Base-by-base conservation (phyloP, 1,140 invertebrate species). In the Leptonema lineaticorne region DNA sequence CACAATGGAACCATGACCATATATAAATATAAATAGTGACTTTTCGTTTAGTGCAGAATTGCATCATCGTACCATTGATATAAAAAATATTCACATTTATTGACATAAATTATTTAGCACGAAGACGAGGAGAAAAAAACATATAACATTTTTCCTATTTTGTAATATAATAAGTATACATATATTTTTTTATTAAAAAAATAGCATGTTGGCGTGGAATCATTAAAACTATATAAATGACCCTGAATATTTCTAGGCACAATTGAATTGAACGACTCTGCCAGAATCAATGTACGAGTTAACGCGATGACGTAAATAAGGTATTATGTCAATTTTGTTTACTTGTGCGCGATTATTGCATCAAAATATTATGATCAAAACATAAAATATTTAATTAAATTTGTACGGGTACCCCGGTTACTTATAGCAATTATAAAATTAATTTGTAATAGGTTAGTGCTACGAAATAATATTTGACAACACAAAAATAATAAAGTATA, bases 151-250 rank as follows among this genome's bases (percentile, higher is more conserved):
- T 41, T 41, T n/a, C n/a, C n/a, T n/a, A n/a, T n/a, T n/a, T n/a
- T 41, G 37, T 41, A 14, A 11, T 5, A 6, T 41, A 41, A 1
- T 41, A 14, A 41, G 2, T 41, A 33, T 33, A 33, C 30, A 33
- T 33, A 41, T 41, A 41, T n/a, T n/a, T n/a, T n/a, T n/a, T n/a
- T n/a, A n/a, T n/a, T n/a, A 41, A 33, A 33, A 41, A 41, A 41
- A 41, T 41, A 16, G 37, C 11, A 41, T 16, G 37, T 41, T 41
- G 37, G 37, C 37, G 37, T 41, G 16, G 16, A 9, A 41, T 16
- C 37, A 41, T 41, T 41, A 41, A 41, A 41, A 33, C 11, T 14
- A 41, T 16, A 11, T n/a, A n/a, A 14, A 41, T 41, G 37, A 41
- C 37, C 37, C 37, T 41, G 37, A 41, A 41, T 14, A 41, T 41